phyloP scores from a whole-genome alignment of 2,113 vertebrate species.

The Mustelus asterias region DNA sequence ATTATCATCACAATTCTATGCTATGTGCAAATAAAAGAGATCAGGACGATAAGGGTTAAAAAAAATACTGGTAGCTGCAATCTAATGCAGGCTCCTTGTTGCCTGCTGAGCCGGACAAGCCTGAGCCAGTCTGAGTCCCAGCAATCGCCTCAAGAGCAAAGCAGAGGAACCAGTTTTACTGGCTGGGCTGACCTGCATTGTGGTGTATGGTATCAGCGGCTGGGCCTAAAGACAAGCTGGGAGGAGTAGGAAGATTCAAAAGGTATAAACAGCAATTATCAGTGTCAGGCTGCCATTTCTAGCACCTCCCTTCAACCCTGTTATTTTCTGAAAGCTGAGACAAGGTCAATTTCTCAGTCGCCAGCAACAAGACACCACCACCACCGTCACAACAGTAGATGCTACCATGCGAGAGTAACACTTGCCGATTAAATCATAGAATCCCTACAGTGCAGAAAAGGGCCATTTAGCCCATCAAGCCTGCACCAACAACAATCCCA shows the following conservation, averaged over 20 bases:
- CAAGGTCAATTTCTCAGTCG: neutral
- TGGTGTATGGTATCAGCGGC: neutral
- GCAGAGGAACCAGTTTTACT: slow-evolving; percentile 30
- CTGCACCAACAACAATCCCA: too few species aligned
- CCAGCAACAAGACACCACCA: neutral
- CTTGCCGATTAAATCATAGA: neutral
- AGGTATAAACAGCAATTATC: slow-evolving; percentile 25
- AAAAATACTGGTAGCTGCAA: neutral
- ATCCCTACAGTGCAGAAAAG: too few species aligned
- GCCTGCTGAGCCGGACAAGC: neutral
- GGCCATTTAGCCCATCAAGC: too few species aligned
- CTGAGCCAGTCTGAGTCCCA: slow-evolving; percentile 11
- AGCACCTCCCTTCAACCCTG: neutral
- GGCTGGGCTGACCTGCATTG: neutral
- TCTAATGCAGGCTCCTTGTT: neutral
- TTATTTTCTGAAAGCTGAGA: slow-evolving; percentile 18
- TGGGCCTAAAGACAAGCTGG: slow-evolving; percentile 1
- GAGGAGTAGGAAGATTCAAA: neutral
- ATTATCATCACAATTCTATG: neutral
- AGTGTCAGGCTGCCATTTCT: neutral
- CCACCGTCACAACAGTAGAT: neutral
- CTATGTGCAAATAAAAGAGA: neutral
- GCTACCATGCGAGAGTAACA: neutral
- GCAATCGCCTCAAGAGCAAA: neutral
- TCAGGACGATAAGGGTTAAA: neutral